Percentiles rank a stretch among this genome's conserved stretches.
Evolutionary conservation across 2,113 vertebrate genomes (phyloP).

Genomic region (Takifugu flavidus): DNA sequence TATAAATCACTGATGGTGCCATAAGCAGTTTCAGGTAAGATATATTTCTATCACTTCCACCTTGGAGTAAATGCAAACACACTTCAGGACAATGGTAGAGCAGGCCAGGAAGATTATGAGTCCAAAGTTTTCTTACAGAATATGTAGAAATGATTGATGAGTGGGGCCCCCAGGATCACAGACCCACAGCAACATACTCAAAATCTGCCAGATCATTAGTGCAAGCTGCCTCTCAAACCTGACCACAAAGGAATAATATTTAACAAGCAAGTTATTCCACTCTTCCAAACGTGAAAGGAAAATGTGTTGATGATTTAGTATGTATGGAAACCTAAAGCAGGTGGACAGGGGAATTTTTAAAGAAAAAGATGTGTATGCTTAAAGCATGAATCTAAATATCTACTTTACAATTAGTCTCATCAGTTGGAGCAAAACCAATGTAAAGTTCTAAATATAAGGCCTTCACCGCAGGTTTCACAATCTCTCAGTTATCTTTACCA

Average conservation of each 20-base stretch:
- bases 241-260: constrained; percentile 50
- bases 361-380: too few relatives aligned
- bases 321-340: background rate
- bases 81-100: background rate
- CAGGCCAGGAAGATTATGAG: constrained; percentile 37
- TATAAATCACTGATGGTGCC: too few relatives aligned
- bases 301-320: constrained; percentile 18
- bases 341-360: background rate
- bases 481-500: constrained; percentile 22
- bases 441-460: background rate
- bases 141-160: constrained; percentile 66
- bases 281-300: constrained; percentile 38
- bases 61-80: constrained; percentile 52
- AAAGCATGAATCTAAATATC: background rate
- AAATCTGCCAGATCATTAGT: constrained; percentile 35
- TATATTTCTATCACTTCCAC: too few relatives aligned
- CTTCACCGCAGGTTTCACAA: constrained; percentile 1
- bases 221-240: constrained; percentile 49
- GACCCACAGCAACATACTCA: constrained; percentile 35
- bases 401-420: background rate
- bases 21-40: too few relatives aligned
- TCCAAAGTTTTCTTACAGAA: constrained; percentile 61
- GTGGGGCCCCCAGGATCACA: constrained; percentile 51
- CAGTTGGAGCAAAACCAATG: background rate
- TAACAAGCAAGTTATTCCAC: constrained; percentile 53